Evolutionary conservation across 2,113 vertebrate genomes (phyloP).

Genomic region (Argyrosomus japonicus): DNA sequence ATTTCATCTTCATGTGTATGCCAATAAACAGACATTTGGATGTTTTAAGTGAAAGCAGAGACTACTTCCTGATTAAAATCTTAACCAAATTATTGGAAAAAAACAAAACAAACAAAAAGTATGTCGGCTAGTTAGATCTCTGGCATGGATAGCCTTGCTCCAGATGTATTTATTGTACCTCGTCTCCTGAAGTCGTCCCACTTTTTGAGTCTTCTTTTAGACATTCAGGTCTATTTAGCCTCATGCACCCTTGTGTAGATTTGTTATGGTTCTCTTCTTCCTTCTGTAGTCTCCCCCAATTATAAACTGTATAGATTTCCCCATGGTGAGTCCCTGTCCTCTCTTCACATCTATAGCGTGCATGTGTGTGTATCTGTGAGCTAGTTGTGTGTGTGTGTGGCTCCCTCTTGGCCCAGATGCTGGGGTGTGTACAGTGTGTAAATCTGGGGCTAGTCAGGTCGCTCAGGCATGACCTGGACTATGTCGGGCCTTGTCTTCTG

Average conservation of each 20-base stretch:
- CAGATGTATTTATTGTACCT: constrained; percentile 21
- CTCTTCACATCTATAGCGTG: constrained; percentile 64
- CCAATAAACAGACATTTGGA: neutral
- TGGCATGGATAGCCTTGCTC: neutral
- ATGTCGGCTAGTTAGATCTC: neutral
- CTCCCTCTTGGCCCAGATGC: constrained; percentile 76
- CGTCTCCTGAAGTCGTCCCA: constrained; percentile 28
- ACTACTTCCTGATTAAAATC: neutral
- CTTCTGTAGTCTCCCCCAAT: constrained; percentile 76
- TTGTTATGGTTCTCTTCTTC: constrained; percentile 78
- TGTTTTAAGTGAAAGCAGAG: neutral
- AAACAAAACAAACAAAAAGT: neutral
- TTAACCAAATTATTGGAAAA: neutral
- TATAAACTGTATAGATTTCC: constrained; percentile 81
- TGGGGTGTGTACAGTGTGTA: constrained; percentile 79
- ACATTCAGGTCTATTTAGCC: constrained; percentile 73
- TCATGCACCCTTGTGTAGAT: constrained; percentile 72
- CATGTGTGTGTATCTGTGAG: constrained; percentile 34
- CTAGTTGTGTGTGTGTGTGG: constrained; percentile 1
- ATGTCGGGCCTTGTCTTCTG: constrained; percentile 76
- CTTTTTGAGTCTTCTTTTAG: constrained; percentile 53
- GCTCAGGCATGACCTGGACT: constrained; percentile 81
- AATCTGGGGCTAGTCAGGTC: constrained; percentile 79
- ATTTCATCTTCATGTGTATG: neutral
- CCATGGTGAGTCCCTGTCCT: constrained; percentile 75